Evolutionary conservation across 30 jellyfish, hydroid and myxozoan genomes (phyloP), one percentile per base, ranked within the genome.

Genomic region (Pseudorhiza aurosa): DNA sequence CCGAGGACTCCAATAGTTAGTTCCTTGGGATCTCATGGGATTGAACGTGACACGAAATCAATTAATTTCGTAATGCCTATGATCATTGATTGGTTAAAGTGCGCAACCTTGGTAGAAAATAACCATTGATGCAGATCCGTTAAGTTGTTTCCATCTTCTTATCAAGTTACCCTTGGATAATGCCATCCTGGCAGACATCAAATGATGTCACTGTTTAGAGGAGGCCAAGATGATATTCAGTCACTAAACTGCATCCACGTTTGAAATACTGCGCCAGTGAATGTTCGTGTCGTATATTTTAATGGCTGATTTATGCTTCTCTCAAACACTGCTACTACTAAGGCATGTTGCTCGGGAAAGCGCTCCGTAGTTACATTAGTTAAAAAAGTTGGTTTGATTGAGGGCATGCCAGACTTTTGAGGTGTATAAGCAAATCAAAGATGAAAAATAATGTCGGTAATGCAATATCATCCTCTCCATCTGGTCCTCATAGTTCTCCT

Each of bases 1-100:
- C 26, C 2, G 36, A 19, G 37, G 77, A 29, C 77, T 64, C 58
- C 58, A 14, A 30, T 29, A 42, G 50, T 64, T 30, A 35, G 40
- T 60, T 30, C 58, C 77, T 30, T 35, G 10, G 32, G 77, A 64
- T 64, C 58, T 31, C 58, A 42, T 24, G 55, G 77, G 57, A 64
- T 64, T 64, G 33, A 1, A 36, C 35, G 1, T 53, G 67, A n/a
- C 67, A 53, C 14, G 67, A 53, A 6, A 53, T 53, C 67, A 53
- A 53, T 53, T 53, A 53, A 8, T 47, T 3, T 53, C 14, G 67
- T 21, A 10, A 53, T 12, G 6, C 67, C 24, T 53, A 53, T 53
- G 67, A 19, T 53, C 35, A 53, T 18, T 53, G 67, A 36, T 18
- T 53, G 67, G 67, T 18, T 12, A 53, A n/a, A 19, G 67, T 1